A percentile compares a stretch with the other conserved stretches of the same genome.
phyloP scores from a whole-genome alignment of 1,140 invertebrate genomes.

The Stenopsyche tienmushanensis region DNA sequence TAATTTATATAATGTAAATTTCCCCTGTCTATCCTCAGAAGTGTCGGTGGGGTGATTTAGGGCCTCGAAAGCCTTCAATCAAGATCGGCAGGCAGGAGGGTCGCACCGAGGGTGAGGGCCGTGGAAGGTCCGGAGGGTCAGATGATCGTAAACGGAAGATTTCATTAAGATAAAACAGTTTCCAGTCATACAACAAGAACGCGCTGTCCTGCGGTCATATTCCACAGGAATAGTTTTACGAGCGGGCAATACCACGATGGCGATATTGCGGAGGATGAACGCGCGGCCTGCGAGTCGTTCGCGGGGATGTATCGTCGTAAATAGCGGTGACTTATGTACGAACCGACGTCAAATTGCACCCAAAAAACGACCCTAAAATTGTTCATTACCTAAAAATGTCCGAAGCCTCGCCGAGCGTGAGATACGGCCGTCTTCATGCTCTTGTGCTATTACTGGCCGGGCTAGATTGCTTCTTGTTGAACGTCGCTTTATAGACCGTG shows the following conservation, averaged over 20 bases:
- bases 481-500: no score
- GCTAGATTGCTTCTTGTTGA: no score
- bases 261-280: no score
- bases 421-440: no score
- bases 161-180: slow-evolving; percentile 23
- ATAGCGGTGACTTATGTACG: background rate
- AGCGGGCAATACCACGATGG: no score
- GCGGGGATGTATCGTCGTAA: background rate
- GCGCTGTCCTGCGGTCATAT: slow-evolving; percentile 21
- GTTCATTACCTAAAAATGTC: slow-evolving; percentile 6
- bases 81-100: slow-evolving; percentile 7
- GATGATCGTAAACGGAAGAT: slow-evolving; percentile 12
- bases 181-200: background rate
- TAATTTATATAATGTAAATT: no score
- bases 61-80: slow-evolving; percentile 12
- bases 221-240: slow-evolving; percentile 25
- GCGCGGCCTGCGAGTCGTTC: no score
- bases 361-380: slow-evolving; percentile 7
- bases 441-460: no score
- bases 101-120: no score
- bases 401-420: background rate
- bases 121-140: no score
- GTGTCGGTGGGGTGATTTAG: no score
- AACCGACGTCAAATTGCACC: background rate
- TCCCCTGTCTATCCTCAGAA: no score